These are phyloP conservation scores for Uromys caudimaculatus DNA, from an alignment of 2,797 vertebrate genomes.

Conservation along the genomic window DNA sequence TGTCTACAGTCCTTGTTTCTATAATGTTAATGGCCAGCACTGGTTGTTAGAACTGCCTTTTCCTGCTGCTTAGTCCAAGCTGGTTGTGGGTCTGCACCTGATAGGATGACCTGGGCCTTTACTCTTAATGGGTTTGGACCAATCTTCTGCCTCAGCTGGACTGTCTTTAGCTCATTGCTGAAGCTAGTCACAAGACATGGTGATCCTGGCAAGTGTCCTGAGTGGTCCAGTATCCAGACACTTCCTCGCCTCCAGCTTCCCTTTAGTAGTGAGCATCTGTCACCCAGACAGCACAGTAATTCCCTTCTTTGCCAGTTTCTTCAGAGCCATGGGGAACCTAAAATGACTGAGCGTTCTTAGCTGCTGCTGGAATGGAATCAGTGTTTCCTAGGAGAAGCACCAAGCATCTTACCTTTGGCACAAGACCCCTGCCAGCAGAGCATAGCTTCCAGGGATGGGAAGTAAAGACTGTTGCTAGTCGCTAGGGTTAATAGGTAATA, in stretches of 20 bases:
- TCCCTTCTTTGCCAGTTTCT: background rate
- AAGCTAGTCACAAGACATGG: background rate
- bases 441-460: background rate
- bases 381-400: background rate
- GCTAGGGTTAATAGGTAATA: background rate
- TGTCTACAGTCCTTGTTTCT: background rate
- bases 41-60: background rate
- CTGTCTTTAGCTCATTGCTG: background rate
- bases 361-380: background rate
- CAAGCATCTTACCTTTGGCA: background rate
- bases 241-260: background rate
- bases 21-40: accelerated
- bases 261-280: background rate
- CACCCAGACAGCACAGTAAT: background rate
- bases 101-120: background rate
- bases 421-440: background rate
- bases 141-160: background rate
- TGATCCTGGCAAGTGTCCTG: background rate
- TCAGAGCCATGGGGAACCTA: background rate
- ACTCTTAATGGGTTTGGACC: background rate
- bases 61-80: background rate
- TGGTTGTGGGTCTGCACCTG: background rate
- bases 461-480: background rate
- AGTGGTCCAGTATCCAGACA: background rate
- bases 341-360: background rate